Conservation (phyloP, 2,113 vertebrate species). For the Oryzias celebensis region DNA sequence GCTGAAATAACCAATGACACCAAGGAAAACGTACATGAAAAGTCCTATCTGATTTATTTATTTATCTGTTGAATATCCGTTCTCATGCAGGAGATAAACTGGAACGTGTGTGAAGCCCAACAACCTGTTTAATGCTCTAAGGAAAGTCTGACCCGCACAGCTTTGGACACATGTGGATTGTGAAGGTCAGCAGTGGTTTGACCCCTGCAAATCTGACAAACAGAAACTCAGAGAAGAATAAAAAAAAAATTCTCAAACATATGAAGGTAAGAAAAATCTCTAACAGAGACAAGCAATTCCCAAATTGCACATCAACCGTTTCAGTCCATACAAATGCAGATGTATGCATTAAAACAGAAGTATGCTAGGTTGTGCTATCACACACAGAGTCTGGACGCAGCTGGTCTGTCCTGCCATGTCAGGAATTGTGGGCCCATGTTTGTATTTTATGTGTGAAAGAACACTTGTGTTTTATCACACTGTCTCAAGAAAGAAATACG, state of each 20-base stretch:
- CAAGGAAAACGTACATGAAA: too few relatives aligned
- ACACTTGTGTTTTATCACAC: slow-evolving; percentile 56
- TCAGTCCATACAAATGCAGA: background rate
- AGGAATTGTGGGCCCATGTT: slow-evolving; percentile 50
- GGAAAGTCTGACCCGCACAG: slow-evolving; percentile 33
- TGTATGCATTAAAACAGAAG: slow-evolving; percentile 18
- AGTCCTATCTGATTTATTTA: too few relatives aligned
- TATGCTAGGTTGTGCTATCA: slow-evolving; percentile 14
- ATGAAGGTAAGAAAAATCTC: slow-evolving; percentile 42
- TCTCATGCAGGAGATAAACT: slow-evolving; percentile 5
- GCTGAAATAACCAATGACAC: too few relatives aligned
- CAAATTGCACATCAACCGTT: slow-evolving; percentile 21
- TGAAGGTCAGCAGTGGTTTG: slow-evolving; percentile 36
- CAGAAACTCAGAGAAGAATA: slow-evolving; percentile 31
- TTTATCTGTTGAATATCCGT: background rate
- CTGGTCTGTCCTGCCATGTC: slow-evolving; percentile 21
- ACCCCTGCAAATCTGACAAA: slow-evolving; percentile 62
- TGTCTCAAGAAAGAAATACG: slow-evolving; percentile 57
- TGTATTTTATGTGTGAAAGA: slow-evolving; percentile 56
- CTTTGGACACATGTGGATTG: slow-evolving; percentile 59
- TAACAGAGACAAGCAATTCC: slow-evolving; percentile 30
- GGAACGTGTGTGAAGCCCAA: slow-evolving; percentile 17
- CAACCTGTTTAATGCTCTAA: slow-evolving; percentile 21
- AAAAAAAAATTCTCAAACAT: slow-evolving; percentile 56
- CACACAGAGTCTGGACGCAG: slow-evolving; percentile 36